Base-by-base conservation (phyloP, 2,888 invertebrate species). In the Drosophila fulvimacula region DNA sequence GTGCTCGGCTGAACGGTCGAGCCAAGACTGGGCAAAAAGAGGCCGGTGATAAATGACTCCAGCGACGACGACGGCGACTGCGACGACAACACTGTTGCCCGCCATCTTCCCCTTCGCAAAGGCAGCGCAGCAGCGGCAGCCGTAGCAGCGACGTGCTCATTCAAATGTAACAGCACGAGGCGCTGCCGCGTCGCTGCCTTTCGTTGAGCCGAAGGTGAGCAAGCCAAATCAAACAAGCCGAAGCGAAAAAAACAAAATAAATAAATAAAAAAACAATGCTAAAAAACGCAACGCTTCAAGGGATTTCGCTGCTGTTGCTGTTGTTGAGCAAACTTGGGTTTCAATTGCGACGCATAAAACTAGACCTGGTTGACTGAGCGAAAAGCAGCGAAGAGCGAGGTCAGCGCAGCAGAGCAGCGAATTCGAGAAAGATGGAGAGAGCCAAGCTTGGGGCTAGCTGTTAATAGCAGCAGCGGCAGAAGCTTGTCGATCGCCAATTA, bases 111-210 rank as follows among this genome's bases (percentile, higher is more conserved):
- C 41, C 27, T 39, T 48, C 11, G 58, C 34, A 13, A 58, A 55
- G 42, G 61, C 73, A 69, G 62, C 61, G 70, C 55, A 51, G 51
- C 68, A 66, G 53, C 68, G 64, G 64, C 61, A 52, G 70, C 55
- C 46, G 48, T 64, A 65, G 53, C 68, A 67, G 64, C 61, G 56
- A 69, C 74, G 84, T 84, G 88, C 79, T 84, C 85, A 85, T 84
- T 85, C 88, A 85, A 85, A 87, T 88, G 85, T 82, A 85, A 87
- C 85, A 84, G 84, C 84, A 84, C 83, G 79, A 86, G 82, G 68
- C 78, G 65, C 61, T 51, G 68, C 56, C 36, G 64, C 57, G 24
- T 24, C 44, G 67, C 65, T 59, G 62, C 57, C 70, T 69, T 76
- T 76, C 82, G 82, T 80, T 82, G 69, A 82, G 73, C 76, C 71